These are phyloP conservation scores for Pristionchus maxplancki DNA, from an alignment of 2,888 invertebrate species.

Conservation along the genomic window DNA sequence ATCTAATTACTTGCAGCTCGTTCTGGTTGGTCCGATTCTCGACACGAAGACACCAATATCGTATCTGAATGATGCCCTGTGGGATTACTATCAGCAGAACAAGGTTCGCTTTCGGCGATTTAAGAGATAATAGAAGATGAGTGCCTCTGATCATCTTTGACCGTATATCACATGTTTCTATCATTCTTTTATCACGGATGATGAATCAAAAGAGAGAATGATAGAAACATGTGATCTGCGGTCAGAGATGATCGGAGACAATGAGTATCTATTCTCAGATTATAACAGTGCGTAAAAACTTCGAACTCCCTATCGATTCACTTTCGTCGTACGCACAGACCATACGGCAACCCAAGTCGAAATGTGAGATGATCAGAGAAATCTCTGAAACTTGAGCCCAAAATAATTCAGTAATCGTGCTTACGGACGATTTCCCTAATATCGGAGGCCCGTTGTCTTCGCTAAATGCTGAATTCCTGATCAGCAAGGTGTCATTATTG, in stretches of 20 bases:
- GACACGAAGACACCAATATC: neutral
- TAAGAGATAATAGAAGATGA: neutral
- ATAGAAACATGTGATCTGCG: too few species aligned
- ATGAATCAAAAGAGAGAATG: too few species aligned
- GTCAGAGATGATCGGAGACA: too few species aligned
- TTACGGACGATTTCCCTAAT: neutral
- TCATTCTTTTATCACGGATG: too few species aligned
- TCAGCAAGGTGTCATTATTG: neutral
- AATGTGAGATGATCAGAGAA: neutral
- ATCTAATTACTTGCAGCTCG: too few species aligned
- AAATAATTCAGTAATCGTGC: constrained; percentile 19
- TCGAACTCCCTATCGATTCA: neutral
- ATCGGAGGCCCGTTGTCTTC: neutral
- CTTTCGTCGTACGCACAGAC: neutral
- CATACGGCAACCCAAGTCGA: neutral
- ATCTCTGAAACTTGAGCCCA: neutral
- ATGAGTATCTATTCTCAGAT: constrained; percentile 11
- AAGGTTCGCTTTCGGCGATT: neutral
- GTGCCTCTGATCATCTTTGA: too few species aligned
- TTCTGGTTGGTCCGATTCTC: constrained; percentile 31
- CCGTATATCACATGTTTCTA: too few species aligned
- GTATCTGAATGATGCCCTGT: neutral
- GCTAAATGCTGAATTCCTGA: neutral
- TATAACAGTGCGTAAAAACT: neutral
- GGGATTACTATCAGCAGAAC: neutral